A percentile compares a stretch with the other conserved stretches of the same genome.
These are phyloP conservation scores for Chloroceryle inda DNA, from an alignment of 2,797 vertebrate genomes.

Conservation along the genomic window DNA sequence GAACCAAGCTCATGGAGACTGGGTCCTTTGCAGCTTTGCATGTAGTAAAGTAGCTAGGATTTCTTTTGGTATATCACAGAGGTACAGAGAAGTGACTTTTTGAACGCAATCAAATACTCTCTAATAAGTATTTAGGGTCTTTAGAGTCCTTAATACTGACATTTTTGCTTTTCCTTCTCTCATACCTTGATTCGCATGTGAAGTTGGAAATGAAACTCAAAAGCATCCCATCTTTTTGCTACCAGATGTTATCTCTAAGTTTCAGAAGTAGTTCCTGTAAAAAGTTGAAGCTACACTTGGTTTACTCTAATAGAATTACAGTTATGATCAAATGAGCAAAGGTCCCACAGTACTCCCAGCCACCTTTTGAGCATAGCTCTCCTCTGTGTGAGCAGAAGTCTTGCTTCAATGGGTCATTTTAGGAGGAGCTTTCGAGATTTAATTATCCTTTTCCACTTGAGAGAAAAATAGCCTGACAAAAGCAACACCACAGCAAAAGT, in stretches of 20 bases:
- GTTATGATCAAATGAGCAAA: background rate
- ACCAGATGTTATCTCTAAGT: background rate
- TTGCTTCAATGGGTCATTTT: background rate
- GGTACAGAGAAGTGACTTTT: background rate
- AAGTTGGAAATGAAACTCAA: background rate
- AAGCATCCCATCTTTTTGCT: background rate
- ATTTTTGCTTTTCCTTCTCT: background rate
- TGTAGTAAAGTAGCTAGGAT: background rate
- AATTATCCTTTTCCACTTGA: background rate
- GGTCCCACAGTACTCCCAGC: background rate
- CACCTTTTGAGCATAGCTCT: background rate
- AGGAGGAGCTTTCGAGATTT: background rate
- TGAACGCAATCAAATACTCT: background rate
- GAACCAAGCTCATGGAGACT: background rate
- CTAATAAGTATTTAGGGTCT: background rate
- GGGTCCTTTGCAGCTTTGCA: background rate
- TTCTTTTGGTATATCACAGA: background rate
- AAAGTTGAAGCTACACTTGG: background rate
- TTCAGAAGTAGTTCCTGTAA: background rate
- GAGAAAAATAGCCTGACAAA: background rate
- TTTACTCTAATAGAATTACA: background rate
- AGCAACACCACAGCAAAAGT: background rate
- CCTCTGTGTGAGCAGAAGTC: background rate
- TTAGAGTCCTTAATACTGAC: background rate
- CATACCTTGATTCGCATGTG: rapidly evolving